Base-by-base conservation (phyloP, 2,113 vertebrate genomes). In the Corvus moneduloides region DNA sequence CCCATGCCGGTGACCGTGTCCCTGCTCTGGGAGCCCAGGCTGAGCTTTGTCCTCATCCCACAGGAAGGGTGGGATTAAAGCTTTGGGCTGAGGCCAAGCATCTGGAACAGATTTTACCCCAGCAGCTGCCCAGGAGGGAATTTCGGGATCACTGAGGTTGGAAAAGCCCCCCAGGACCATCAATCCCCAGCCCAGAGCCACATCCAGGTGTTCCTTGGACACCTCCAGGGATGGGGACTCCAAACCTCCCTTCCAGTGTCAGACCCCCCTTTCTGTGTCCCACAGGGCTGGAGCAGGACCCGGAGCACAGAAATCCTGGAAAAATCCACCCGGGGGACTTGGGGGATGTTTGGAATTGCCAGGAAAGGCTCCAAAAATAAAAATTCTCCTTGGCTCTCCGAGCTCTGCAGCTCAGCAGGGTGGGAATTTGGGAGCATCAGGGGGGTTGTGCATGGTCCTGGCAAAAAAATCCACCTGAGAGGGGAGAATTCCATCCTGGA, bases 371-470 rank as follows among this genome's bases (percentile, higher is more conserved):
- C 16, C 5, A 19, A 24, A 54, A 7, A 5, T 16, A 4, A 7
- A n/a, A 18, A 18, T 21, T 13, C 4, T 43, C 16, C 41, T 49
- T 37, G 75, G 13, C 51, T 43, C 11, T 17, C 13, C 14, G 26
- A 78, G 14, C 27, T 69, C 8, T 13, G 37, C 41, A 39, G 32
- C 26, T 41, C 43, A 17, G 28, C 1, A 1, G 14, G 49, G 16
- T 7, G 55, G 39, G 21, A 7, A 2, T 13, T 12, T 5, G 51
- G 28, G 16, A 75, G 33, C 1, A 0, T 10, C 46, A 2, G 24
- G 35, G 26, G 21, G 13, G 5, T 61, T 37, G 71, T 33, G 33
- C 2, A 0, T 5, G 22, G 30, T 56, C 27, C 71, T 85, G 44
- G 11, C 7, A n/a, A 35, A 62, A 39, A 39, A 48, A 15, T 7